These are phyloP conservation scores for Periplaneta americana DNA, from an alignment of 1,140 invertebrate species.

Conservation along the genomic window DNA sequence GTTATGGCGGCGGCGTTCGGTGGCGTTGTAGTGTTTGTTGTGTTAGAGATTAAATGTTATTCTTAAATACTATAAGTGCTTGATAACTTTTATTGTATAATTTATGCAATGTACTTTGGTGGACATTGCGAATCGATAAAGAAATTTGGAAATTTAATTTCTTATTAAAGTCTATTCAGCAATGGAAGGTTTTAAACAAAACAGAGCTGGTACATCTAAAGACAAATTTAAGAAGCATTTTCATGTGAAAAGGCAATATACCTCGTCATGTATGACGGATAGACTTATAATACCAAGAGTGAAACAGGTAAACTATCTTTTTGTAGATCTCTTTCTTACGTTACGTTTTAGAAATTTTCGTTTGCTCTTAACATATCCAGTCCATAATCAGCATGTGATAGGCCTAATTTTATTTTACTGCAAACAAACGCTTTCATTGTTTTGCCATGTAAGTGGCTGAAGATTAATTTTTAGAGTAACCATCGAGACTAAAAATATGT, in stretches of 20 bases:
- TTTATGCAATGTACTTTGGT: not conserved
- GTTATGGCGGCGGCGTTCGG: too few relatives aligned
- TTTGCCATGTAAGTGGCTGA: not conserved
- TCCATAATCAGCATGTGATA: not conserved
- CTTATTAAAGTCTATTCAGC: not conserved
- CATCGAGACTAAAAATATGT: not conserved
- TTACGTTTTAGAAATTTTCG: not conserved
- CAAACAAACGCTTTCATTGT: too few relatives aligned
- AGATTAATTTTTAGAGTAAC: not conserved
- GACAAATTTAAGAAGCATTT: not conserved
- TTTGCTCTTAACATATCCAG: not conserved
- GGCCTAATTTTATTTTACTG: not conserved
- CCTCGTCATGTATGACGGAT: conserved; percentile 12
- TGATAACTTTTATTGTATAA: too few relatives aligned
- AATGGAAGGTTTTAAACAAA: not conserved
- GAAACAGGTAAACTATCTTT: conserved; percentile 19
- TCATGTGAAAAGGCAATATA: not conserved
- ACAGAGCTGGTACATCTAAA: not conserved
- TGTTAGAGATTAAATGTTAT: too few relatives aligned
- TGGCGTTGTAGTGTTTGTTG: too few relatives aligned
- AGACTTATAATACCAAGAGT: conserved; percentile 12
- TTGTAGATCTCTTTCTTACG: too few relatives aligned
- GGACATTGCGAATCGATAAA: not conserved
- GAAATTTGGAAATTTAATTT: not conserved
- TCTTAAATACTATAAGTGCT: too few relatives aligned